phyloP scores from a whole-genome alignment of 2,113 vertebrate species.

The Myotis davidii region DNA sequence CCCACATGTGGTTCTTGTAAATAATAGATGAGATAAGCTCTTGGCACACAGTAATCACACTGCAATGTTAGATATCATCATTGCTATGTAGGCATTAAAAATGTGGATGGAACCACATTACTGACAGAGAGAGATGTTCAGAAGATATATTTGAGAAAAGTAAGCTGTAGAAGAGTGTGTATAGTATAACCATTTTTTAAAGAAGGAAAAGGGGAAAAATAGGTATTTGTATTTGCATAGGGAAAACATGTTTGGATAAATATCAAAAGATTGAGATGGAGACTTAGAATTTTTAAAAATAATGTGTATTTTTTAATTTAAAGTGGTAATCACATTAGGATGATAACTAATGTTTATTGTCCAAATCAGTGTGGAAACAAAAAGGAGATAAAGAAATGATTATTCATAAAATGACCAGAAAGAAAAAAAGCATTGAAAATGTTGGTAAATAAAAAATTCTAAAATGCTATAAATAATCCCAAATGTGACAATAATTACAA shows the following conservation, averaged over 20 bases:
- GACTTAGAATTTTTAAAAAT: not conserved
- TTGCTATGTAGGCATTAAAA: not conserved
- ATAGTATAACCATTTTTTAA: not conserved
- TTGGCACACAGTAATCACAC: not conserved
- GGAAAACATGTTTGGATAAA: not conserved
- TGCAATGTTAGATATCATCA: not conserved
- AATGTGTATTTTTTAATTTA: not conserved
- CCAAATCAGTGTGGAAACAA: not conserved
- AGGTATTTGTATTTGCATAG: not conserved
- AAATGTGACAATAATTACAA: not conserved
- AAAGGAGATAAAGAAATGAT: not conserved
- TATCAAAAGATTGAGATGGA: not conserved
- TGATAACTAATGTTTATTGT: not conserved
- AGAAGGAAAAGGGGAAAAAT: not conserved
- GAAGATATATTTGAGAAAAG: not conserved
- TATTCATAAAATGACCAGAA: not conserved
- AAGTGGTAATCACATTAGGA: not conserved
- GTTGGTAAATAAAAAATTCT: not conserved
- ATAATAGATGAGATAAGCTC: not conserved
- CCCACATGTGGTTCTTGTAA: not conserved
- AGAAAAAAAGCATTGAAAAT: not conserved
- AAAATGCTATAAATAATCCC: not conserved
- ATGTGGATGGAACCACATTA: not conserved
- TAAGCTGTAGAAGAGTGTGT: not conserved
- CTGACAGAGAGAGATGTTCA: not conserved